Evolutionary conservation across 1,140 invertebrate genomes (phyloP), one percentile per base, ranked within the genome.

Genomic region (Diprion similis): DNA sequence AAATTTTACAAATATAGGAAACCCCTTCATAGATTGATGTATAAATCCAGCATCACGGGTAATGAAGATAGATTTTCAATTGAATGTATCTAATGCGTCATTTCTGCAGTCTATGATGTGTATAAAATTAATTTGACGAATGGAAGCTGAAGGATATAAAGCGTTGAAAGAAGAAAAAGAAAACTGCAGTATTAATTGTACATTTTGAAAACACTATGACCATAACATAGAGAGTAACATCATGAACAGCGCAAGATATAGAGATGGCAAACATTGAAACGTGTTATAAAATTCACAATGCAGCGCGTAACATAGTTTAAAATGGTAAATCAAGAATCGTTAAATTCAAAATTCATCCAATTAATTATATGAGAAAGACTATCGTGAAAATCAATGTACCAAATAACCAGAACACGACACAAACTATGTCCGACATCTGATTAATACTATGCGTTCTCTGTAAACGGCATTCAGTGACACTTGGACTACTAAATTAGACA

Each of bases 271-370:
- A 59, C 51, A 59, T 59, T 59, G 51, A 59, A 59, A 59, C 51
- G 51, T 59, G 51, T 59, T 59, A 59, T 59, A 59, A 59, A 59
- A 59, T 59, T 59, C 51, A 17, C 51, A 59, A 59, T 59, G 51
- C 51, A 59, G 51, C 51, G n/a, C 51, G 51, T 59, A 6, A 59
- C 4, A 59, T 17, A 59, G 51, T 59, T 13, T 9, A 6, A 59
- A 15, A 59, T 10, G 11, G 24, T 37, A 37, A 37, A 59, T 59
- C 11, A 37, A 59, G n/a, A 59, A 59, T 59, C n/a, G 9, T 8
- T 59, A 13, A 37, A 37, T 37, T 37, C 6, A 37, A 37, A 37
- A 37, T 37, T 37, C 24, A 37, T 37, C 24, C 24, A 37, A 37
- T 37, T 37, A 37, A 37, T 3, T 37, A 37, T 37, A 37, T 37